These are phyloP conservation scores for Whitmania pigra DNA, from an alignment of 1,140 invertebrate genomes.

Conservation along the genomic window DNA sequence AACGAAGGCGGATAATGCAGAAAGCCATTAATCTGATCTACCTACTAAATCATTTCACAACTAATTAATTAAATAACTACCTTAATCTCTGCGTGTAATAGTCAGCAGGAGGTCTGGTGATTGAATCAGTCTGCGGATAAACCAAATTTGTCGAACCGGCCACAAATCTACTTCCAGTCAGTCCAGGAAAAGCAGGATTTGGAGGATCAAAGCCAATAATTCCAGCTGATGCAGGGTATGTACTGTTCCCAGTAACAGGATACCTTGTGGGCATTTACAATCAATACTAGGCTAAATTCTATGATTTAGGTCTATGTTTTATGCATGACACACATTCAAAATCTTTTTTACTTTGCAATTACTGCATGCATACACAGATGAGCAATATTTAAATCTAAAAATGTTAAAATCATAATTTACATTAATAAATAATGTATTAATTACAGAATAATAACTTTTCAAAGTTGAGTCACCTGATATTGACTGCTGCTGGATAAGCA, in stretches of 20 bases:
- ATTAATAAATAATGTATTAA: slow-evolving; percentile 1
- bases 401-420: neutral
- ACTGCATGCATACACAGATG: too few species aligned
- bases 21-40: too few species aligned
- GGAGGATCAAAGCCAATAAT: neutral
- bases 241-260: slow-evolving; percentile 1
- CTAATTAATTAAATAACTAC: neutral
- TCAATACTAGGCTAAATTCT: too few species aligned
- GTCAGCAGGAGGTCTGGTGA: slow-evolving; percentile 1
- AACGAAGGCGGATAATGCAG: too few species aligned
- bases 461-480: slow-evolving; percentile 1
- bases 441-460: neutral
- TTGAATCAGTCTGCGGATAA: neutral
- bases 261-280: neutral
- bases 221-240: neutral
- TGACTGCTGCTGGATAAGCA: slow-evolving; percentile 10
- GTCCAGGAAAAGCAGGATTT: slow-evolving; percentile 1
- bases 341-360: too few species aligned
- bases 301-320: too few species aligned
- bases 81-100: slow-evolving; percentile 1
- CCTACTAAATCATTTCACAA: too few species aligned
- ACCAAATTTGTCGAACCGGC: slow-evolving; percentile 1
- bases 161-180: neutral
- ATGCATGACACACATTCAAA: too few species aligned
- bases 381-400: too few species aligned